Evolutionary conservation across 2,888 invertebrate species (phyloP).

Genomic region (Anoncus sp.): DNA sequence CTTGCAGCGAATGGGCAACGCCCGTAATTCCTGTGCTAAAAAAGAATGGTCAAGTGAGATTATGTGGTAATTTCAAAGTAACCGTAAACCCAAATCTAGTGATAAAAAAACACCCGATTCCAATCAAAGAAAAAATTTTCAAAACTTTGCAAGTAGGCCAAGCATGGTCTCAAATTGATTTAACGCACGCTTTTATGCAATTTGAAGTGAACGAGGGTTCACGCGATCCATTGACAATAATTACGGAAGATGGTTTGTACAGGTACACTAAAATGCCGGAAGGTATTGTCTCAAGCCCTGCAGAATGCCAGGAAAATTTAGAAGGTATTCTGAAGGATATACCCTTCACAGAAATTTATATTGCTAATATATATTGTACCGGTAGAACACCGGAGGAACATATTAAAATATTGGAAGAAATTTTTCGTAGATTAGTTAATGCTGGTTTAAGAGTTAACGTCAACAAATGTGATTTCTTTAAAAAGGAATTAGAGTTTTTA

Average conservation of each 20-base stretch:
- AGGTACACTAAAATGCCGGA: conserved; percentile 74
- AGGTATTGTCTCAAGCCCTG: conserved; percentile 76
- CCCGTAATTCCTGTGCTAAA: conserved; percentile 68
- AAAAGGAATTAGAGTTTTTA: conserved; percentile 67
- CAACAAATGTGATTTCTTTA: conserved; percentile 72
- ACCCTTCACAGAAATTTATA: conserved; percentile 69
- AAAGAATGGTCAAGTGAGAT: conserved; percentile 55
- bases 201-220: conserved; percentile 74
- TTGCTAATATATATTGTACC: conserved; percentile 73
- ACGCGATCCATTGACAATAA: conserved; percentile 74
- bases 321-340: conserved; percentile 71
- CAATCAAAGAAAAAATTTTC: conserved; percentile 70
- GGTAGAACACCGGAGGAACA: conserved; percentile 69
- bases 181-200: conserved; percentile 78
- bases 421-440: conserved; percentile 67
- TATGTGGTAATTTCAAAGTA: conserved; percentile 69
- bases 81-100: conserved; percentile 69
- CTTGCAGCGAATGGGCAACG: conserved; percentile 73
- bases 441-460: conserved; percentile 28
- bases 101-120: conserved; percentile 71
- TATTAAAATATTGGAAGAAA: conserved; percentile 67
- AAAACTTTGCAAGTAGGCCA: conserved; percentile 68
- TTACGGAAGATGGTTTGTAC: conserved; percentile 77
- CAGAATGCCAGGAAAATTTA: conserved; percentile 75
- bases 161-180: conserved; percentile 70